Evolutionary conservation across 2,888 invertebrate species (phyloP).

Genomic region (Tigriopus californicus): DNA sequence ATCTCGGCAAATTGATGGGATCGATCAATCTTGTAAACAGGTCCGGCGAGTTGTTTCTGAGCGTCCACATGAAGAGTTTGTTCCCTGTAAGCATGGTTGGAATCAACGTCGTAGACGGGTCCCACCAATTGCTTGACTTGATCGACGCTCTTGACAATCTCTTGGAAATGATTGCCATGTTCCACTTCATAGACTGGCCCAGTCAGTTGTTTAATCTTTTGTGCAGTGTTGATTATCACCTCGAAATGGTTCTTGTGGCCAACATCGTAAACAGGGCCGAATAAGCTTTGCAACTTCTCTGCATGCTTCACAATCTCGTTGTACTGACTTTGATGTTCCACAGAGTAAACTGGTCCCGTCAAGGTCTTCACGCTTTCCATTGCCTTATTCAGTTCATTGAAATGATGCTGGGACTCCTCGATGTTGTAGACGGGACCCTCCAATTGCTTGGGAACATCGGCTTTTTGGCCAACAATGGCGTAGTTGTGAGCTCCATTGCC

Average conservation of each 20-base stretch:
- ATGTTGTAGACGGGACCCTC: conserved; percentile 10
- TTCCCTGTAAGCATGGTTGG: neutral
- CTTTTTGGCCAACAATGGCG: neutral
- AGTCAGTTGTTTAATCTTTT: neutral
- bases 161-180: neutral
- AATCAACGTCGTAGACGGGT: conserved; percentile 8
- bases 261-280: conserved; percentile 7
- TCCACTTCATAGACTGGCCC: conserved; percentile 13
- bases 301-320: conserved; percentile 8
- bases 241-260: conserved; percentile 7
- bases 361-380: neutral
- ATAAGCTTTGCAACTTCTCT: neutral
- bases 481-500: conserved; percentile 2
- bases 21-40: neutral
- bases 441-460: neutral
- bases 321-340: neutral
- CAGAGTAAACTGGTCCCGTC: conserved; percentile 8
- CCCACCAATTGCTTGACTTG: neutral
- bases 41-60: conserved; percentile 3
- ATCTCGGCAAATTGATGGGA: conserved; percentile 5
- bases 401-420: neutral
- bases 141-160: neutral
- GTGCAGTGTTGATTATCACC: neutral
- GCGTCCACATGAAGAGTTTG: conserved; percentile 5
- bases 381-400: neutral